Percentiles rank a stretch among this genome's conserved stretches.
Conservation (phyloP, 2,113 vertebrate genomes). For the Climacteris rufus region DNA sequence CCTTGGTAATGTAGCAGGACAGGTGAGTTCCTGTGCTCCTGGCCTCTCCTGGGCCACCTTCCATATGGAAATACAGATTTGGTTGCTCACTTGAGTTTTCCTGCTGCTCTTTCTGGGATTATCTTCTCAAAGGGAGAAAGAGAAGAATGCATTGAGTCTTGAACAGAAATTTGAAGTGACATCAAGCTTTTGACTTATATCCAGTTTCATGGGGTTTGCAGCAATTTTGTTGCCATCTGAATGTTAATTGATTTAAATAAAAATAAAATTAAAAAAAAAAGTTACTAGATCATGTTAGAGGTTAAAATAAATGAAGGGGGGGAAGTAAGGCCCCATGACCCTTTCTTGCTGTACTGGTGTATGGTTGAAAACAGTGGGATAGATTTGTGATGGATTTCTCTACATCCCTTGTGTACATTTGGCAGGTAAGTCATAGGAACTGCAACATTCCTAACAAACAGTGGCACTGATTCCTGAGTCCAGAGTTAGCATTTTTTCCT, state of each 20-base stretch:
- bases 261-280: not conserved
- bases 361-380: accelerated
- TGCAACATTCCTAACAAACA: not conserved
- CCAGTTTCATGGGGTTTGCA: not conserved
- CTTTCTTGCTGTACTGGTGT: accelerated
- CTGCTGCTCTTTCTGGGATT: not conserved
- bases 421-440: not conserved
- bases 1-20: not conserved
- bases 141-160: not conserved
- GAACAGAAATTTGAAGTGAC: not conserved
- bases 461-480: not conserved
- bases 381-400: not conserved
- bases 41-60: not conserved
- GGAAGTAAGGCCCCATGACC: accelerated
- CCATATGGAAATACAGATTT: not conserved
- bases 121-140: not conserved
- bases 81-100: not conserved
- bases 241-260: not conserved
- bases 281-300: not conserved
- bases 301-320: not conserved
- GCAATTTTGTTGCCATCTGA: not conserved
- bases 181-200: not conserved
- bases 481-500: not conserved
- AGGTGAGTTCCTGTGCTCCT: not conserved
- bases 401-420: not conserved